Evolutionary conservation across 2,113 vertebrate species (phyloP).

Genomic region (Solea solea): DNA sequence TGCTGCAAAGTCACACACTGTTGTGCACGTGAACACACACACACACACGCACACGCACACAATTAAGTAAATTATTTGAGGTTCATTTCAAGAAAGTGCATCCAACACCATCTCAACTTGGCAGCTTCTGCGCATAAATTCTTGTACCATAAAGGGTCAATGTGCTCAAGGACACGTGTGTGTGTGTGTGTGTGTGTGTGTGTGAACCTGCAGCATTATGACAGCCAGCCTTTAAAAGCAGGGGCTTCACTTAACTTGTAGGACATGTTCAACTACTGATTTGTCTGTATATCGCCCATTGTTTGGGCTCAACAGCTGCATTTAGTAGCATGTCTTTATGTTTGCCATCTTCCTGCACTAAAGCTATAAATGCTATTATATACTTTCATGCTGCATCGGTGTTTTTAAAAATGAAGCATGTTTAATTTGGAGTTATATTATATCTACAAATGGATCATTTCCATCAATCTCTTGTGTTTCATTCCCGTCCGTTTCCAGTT

Average conservation of each 20-base stretch:
- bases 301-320: conserved; percentile 8
- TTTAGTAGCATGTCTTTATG: conserved; percentile 6
- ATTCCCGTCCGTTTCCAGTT: conserved; percentile 8
- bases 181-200: conserved; percentile 50
- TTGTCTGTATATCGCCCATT: not conserved
- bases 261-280: conserved; percentile 21
- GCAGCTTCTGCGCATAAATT: conserved; percentile 67
- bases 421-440: conserved; percentile 44
- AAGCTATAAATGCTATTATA: conserved; percentile 43
- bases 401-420: conserved; percentile 37
- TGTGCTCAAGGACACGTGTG: conserved; percentile 73
- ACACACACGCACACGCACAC: conserved; percentile 14
- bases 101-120: conserved; percentile 62
- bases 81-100: conserved; percentile 62
- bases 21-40: conserved; percentile 51
- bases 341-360: conserved; percentile 38
- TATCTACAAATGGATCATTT: not conserved
- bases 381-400: conserved; percentile 25
- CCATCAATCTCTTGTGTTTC: not conserved
- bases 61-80: conserved; percentile 46
- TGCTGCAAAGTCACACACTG: conserved; percentile 81
- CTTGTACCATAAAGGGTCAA: conserved; percentile 56
- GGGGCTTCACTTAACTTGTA: conserved; percentile 32
- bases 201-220: conserved; percentile 64
- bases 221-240: conserved; percentile 54